A percentile compares a stretch with the other conserved stretches of the same genome.
Evolutionary conservation across 1,140 invertebrate genomes (phyloP).

Genomic region (Bathynomus jamesi): DNA sequence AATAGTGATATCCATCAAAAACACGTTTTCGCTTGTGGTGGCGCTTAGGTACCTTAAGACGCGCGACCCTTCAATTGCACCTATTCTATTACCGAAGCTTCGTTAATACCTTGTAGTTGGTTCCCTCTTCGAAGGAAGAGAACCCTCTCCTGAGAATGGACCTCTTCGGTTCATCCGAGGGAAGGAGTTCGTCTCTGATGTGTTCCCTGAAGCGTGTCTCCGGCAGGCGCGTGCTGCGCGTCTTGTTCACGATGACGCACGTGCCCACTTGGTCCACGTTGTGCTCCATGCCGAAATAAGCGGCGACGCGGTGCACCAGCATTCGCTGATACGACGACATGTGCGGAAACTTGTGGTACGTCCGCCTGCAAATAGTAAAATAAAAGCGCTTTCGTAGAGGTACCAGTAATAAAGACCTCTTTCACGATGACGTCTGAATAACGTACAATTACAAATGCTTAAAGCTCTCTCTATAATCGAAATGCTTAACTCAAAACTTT

Average conservation of each 20-base stretch:
- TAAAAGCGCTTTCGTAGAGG: too few species aligned
- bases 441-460: too few species aligned
- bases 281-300: constrained; percentile 88
- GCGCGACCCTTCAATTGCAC: too few species aligned
- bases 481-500: too few species aligned
- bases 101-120: constrained; percentile 52
- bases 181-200: constrained; percentile 47
- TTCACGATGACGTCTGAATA: too few species aligned
- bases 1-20: too few species aligned
- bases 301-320: constrained; percentile 86
- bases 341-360: constrained; percentile 72
- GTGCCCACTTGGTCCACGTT: constrained; percentile 80
- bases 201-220: constrained; percentile 54
- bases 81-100: too few species aligned
- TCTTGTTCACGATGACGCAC: constrained; percentile 73
- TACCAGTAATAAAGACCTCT: too few species aligned
- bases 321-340: constrained; percentile 92
- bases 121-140: constrained; percentile 64
- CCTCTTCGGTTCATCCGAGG: constrained; percentile 57
- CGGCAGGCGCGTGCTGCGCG: constrained; percentile 65
- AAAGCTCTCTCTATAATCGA: too few species aligned
- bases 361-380: constrained; percentile 42
- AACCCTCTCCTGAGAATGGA: constrained; percentile 77
- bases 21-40: too few species aligned
- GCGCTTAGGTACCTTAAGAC: too few species aligned